Evolutionary conservation across 2,888 invertebrate species (phyloP), one percentile per base, ranked within the genome.

Genomic region (Gortyna flavago): DNA sequence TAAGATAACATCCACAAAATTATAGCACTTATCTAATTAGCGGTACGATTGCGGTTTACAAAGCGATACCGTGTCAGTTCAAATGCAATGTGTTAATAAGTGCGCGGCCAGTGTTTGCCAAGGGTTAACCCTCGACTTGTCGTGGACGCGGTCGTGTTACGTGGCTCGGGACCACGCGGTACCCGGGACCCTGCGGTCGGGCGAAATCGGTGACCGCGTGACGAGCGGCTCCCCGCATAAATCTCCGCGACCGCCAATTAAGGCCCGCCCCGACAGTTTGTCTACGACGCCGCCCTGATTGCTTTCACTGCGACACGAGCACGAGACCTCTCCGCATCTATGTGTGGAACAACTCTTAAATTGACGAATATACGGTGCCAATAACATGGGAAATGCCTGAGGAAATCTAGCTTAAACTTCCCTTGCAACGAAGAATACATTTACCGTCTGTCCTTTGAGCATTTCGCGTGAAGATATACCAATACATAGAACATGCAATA

Each of bases 201-300:
- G 90, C 87, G 90, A 90, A 91, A 92, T 92, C 92, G 93, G 88
- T 92, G 92, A 87, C 92, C 93, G 92, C 92, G 93, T 94, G 95
- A 95, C 94, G 95, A 94, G 92, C 94, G 93, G 93, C 93, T 92
- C 93, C 91, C 94, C 95, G 95, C 95, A 96, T 97, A 96, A 96
- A 97, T 96, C 96, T 96, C 94, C 83, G 90, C 93, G 95, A 96
- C 96, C 96, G 95, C 96, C 96, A 97, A 97, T 96, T 96, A 97
- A 95, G 96, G 95, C 89, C 93, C 94, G 90, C 95, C 95, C 94
- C 96, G 96, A 96, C 96, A 96, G 95, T 96, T 96, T 96, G 96
- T 96, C 96, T 96, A 95, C 95, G 93, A 93, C 93, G 94, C 93
- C 94, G 94, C 94, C 95, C 95, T 97, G 96, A 97, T 97, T 97